Evolutionary conservation across 2,888 invertebrate genomes (phyloP), one percentile per base, ranked within the genome.

Genomic region (Mythimna lalbum): DNA sequence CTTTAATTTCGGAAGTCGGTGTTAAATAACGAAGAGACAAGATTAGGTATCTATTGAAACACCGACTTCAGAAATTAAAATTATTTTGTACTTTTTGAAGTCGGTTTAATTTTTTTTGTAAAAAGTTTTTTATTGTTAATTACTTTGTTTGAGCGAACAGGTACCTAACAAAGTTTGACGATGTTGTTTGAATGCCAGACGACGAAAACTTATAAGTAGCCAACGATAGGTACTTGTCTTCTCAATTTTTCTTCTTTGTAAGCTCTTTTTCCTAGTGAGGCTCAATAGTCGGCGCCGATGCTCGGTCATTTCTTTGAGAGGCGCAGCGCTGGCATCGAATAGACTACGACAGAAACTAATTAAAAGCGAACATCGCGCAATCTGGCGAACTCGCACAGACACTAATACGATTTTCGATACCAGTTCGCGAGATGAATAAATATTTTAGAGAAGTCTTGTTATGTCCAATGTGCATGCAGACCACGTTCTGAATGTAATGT

Each of bases 301-400:
- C 78, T 87, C 80, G 76, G 87, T 90, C 91, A 92, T 92, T 92
- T 92, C 91, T 92, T 91, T 90, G 89, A 89, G 87, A 88, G 87
- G 82, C 86, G 88, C 90, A 89, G 86, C 82, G 90, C 87, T 88
- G 83, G 86, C 90, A 88, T 88, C 85, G 85, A 86, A 84, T 85
- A 87, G 87, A 88, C 90, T 91, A 90, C 89, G 87, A 91, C 90
- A 90, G 90, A 91, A 92, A 93, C 92, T 93, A 93, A 93, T 94
- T 93, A 93, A 93, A 90, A 91, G 83, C 83, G 91, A 91, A 93
- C 91, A 93, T 90, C 88, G 91, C 79, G 86, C 91, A 91, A 92
- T 92, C 90, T 90, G 85, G 86, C 79, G 81, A 85, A 87, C 87
- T 88, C 79, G 84, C 84, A 83, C 84, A 85, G 82, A 76, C 83